Evolutionary conservation across 2,113 vertebrate genomes (phyloP).

Genomic region (Lophochroa leadbeateri): DNA sequence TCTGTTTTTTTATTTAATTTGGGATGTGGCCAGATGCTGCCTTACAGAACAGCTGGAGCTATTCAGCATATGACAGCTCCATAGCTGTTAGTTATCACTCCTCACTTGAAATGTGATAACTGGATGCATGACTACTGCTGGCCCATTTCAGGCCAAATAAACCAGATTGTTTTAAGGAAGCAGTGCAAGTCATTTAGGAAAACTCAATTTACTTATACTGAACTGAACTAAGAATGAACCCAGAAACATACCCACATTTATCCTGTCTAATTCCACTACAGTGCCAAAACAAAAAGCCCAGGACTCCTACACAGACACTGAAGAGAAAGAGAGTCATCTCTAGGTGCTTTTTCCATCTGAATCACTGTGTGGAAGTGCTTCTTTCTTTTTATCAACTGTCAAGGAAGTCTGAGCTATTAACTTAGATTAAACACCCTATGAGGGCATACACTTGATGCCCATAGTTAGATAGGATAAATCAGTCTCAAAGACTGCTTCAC

Average conservation of each 20-base stretch:
- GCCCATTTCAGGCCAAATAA: conserved; percentile 44
- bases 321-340: neutral
- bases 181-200: neutral
- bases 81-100: conserved; percentile 33
- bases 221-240: conserved; percentile 40
- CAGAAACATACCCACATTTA: neutral
- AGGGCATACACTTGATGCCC: neutral
- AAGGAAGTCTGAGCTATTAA: neutral
- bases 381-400: neutral
- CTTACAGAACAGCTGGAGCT: conserved; percentile 40
- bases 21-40: neutral
- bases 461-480: neutral
- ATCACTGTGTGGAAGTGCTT: neutral
- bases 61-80: conserved; percentile 22
- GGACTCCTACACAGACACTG: neutral
- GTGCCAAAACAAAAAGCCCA: neutral
- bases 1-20: neutral
- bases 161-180: conserved; percentile 22
- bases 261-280: neutral
- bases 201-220: conserved; percentile 10
- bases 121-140: conserved; percentile 13
- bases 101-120: conserved; percentile 28
- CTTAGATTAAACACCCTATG: neutral
- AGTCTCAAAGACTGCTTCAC: neutral
- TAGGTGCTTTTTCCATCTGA: neutral